These are phyloP conservation scores for Drosophila setifemur DNA, from an alignment of 1,140 invertebrate genomes.

Conservation along the genomic window DNA sequence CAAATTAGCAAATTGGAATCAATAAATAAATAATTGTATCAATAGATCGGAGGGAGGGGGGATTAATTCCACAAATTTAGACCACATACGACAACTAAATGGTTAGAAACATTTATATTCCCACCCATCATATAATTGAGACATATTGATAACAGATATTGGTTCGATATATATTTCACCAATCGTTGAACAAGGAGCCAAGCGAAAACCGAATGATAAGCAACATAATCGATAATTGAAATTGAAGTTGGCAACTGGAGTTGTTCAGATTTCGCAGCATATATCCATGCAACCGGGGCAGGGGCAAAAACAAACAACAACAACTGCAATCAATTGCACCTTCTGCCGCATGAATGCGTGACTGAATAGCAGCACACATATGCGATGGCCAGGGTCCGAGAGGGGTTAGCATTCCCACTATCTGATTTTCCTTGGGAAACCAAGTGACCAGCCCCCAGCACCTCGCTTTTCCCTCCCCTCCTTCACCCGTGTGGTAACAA, in stretches of 20 bases:
- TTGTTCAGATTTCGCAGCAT: slow-evolving; percentile 8
- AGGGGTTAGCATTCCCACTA: background rate
- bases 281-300: background rate
- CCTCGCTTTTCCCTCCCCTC: slow-evolving; percentile 1
- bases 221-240: slow-evolving; percentile 27
- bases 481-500: slow-evolving; percentile 47
- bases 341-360: slow-evolving; percentile 69
- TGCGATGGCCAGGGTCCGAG: slow-evolving; percentile 12
- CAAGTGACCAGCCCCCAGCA: background rate
- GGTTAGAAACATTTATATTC: no score
- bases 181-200: background rate
- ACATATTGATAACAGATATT: no score
- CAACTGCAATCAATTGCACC: slow-evolving; percentile 77
- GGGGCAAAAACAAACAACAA: slow-evolving; percentile 40
- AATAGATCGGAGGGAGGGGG: no score
- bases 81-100: no score
- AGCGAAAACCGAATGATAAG: slow-evolving; percentile 9
- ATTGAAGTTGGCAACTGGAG: slow-evolving; percentile 7
- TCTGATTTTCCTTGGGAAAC: slow-evolving; percentile 1
- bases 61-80: no score
- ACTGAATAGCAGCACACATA: slow-evolving; percentile 56
- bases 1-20: background rate
- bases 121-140: no score
- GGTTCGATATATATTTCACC: no score
- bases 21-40: background rate